Conservation (phyloP, 2,113 vertebrate genomes). For the Nettapus auritus region DNA sequence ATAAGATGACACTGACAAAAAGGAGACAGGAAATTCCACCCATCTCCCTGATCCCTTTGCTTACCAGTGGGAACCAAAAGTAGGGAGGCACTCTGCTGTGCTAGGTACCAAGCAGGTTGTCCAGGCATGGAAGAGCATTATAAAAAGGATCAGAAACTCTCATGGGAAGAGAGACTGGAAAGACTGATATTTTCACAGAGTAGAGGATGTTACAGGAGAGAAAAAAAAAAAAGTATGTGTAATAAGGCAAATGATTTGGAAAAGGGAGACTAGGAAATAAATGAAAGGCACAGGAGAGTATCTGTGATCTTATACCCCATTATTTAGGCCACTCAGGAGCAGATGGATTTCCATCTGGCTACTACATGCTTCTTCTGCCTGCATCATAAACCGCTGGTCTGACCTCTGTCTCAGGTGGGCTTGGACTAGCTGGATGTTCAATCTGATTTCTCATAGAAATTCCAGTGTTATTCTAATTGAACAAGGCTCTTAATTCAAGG, state of each 20-base stretch:
- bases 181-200: neutral
- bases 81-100: neutral
- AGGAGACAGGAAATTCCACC: neutral
- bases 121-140: neutral
- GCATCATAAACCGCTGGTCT: neutral
- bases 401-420: neutral
- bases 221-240: neutral
- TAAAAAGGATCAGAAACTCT: neutral
- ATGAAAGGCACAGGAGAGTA: neutral
- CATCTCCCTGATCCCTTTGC: neutral
- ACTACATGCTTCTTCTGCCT: neutral
- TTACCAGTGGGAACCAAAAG: neutral
- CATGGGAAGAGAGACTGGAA: neutral
- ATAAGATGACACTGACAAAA: neutral
- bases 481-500: neutral
- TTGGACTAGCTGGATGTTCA: neutral
- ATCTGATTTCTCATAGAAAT: neutral
- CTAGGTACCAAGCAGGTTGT: neutral
- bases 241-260: neutral
- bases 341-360: neutral
- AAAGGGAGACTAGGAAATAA: neutral
- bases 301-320: neutral
- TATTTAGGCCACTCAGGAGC: neutral
- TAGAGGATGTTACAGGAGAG: neutral
- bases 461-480: neutral